Evolutionary conservation across 2,113 vertebrate species (phyloP).

Genomic region (Oceanodroma tethys): DNA sequence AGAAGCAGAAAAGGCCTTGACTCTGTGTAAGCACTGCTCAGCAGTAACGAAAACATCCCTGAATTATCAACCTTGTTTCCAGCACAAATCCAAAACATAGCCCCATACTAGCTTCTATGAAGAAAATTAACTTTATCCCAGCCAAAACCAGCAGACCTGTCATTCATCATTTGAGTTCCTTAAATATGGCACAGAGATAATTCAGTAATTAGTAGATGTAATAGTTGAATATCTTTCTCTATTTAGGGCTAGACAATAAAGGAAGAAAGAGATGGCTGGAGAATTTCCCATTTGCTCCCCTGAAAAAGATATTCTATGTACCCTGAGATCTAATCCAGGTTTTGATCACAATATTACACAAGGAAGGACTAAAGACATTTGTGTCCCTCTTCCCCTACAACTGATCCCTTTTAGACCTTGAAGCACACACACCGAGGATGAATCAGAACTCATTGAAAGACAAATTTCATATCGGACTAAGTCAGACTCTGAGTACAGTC

Average conservation of each 20-base stretch:
- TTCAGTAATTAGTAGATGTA: neutral
- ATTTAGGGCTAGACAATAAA: neutral
- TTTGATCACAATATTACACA: neutral
- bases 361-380: neutral
- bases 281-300: neutral
- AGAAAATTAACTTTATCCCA: too few species aligned
- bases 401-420: neutral
- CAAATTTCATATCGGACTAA: neutral
- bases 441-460: neutral
- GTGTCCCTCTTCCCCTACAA: neutral
- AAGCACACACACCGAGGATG: neutral
- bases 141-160: neutral
- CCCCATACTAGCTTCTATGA: too few species aligned
- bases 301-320: neutral
- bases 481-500: neutral
- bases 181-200: neutral
- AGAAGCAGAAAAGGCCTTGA: too few species aligned
- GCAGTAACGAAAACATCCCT: too few species aligned
- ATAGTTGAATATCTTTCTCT: neutral
- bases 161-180: neutral
- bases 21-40: too few species aligned
- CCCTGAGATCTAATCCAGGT: neutral
- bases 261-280: neutral
- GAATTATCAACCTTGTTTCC: too few species aligned
- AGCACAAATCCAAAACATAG: too few species aligned